These are phyloP conservation scores for Myanophis thanlyinensis DNA, from an alignment of 2,113 vertebrate species.

Conservation along the genomic window DNA sequence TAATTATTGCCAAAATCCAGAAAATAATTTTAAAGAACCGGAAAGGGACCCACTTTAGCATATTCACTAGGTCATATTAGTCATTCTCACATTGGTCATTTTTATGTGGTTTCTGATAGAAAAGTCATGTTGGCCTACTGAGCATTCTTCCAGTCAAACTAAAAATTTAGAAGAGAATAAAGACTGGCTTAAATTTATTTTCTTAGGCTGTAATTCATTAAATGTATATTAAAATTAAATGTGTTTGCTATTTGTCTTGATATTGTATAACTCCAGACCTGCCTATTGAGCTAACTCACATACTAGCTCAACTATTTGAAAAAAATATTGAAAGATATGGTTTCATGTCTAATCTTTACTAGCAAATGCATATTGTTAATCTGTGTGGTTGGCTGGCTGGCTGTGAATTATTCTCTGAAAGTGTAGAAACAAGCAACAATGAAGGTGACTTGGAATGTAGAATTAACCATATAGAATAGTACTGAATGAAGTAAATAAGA, in stretches of 20 bases:
- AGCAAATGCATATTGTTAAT: constrained; percentile 6
- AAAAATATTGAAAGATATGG: constrained; percentile 25
- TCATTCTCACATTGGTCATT: constrained; percentile 48
- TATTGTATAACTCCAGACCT: constrained; percentile 60
- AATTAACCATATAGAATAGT: not conserved
- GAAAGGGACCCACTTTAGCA: constrained; percentile 62
- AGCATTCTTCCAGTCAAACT: constrained; percentile 46
- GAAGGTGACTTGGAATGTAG: not conserved
- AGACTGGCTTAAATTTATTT: constrained; percentile 42
- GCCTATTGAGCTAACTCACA: constrained; percentile 51
- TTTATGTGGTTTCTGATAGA: constrained; percentile 45
- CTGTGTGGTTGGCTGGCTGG: not conserved
- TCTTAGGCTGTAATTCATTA: constrained; percentile 48
- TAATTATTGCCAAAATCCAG: constrained; percentile 44
- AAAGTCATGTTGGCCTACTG: constrained; percentile 52
- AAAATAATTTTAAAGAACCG: too few relatives aligned
- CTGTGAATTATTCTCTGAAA: not conserved
- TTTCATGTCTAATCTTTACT: constrained; percentile 34
- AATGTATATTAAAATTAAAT: constrained; percentile 47
- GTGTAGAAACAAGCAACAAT: not conserved
- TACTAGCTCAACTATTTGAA: constrained; percentile 11
- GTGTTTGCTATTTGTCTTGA: constrained; percentile 63
- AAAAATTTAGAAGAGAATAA: constrained; percentile 43
- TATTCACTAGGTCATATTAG: constrained; percentile 52
- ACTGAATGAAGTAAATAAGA: constrained; percentile 7